Base-by-base conservation (phyloP, 2,113 vertebrate species). In the Lophius piscatorius region DNA sequence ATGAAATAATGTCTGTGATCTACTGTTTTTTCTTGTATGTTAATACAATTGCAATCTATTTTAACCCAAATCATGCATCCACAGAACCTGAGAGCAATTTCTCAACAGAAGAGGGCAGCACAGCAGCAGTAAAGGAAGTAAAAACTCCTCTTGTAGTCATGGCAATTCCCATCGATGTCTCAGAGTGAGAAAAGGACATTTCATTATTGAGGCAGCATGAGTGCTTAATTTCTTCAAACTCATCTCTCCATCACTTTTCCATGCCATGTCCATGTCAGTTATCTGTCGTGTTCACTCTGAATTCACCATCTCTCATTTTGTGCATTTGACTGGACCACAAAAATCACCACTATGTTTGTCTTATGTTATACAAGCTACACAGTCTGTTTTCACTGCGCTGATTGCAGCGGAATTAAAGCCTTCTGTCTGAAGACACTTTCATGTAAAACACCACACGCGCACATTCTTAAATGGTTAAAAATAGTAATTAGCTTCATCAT, bases 31-130 rank as follows among this genome's bases (percentile, higher is more conserved):
- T 7, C 35, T 47, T 21, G 11, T 28, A 29, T 36, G 51, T 41
- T 52, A 20, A 26, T 26, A 16, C 13, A 26, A 28, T 7, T 17
- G 8, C 14, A 22, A 36, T 42, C 5, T n/a, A 4, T 11, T 2
- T 48, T 16, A 21, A 38, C 8, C 26, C 17, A 29, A 10, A 16
- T 23, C 34, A 23, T 13, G 8, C 11, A 28, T 57, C 29, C 29
- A 38, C 9, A 3, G 56, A 49, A 50, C 14, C 5, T 7, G 2
- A 4, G 31, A 33, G 33, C 20, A 38, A 5, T 28, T 39, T 8
- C 5, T 23, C 18, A 56, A 80, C 89, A 89, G 65, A 24, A 87
- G 91, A 90, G 91, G 88, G 91, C 90, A 90, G 88, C 87, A 83
- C 42, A 85, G 78, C 76, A 69, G 69, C 86, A 76, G 64, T 46